Percentiles rank a stretch among this genome's conserved stretches.
phyloP scores from a whole-genome alignment of 2,797 vertebrate species.

The Sebastes umbrosus region DNA sequence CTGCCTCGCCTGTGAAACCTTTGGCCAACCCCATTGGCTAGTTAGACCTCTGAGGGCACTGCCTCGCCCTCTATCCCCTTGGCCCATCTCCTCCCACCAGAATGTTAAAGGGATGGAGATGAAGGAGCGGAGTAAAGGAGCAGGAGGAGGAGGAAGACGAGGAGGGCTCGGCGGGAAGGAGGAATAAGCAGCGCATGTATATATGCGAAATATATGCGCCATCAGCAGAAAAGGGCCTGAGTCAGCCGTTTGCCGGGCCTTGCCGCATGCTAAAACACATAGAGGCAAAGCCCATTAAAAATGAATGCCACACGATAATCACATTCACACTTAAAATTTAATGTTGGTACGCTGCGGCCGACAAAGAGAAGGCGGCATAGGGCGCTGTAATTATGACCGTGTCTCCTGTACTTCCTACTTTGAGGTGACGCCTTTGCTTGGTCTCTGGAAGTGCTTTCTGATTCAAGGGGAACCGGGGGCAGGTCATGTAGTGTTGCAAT shows the following conservation, averaged over 20 bases:
- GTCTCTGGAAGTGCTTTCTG: constrained; percentile 52
- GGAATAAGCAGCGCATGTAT: constrained; percentile 82
- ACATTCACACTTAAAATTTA: constrained; percentile 88
- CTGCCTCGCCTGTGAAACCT: constrained; percentile 38
- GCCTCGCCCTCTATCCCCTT: constrained; percentile 56
- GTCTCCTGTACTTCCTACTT: constrained; percentile 63
- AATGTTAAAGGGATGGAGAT: constrained; percentile 71
- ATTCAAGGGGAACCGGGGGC: constrained; percentile 47
- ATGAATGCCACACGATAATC: constrained; percentile 87
- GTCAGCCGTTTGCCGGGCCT: constrained; percentile 79
- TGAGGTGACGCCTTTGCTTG: constrained; percentile 48
- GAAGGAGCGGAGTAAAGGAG: constrained; percentile 52
- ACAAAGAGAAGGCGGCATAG: constrained; percentile 76
- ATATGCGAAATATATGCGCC: constrained; percentile 82
- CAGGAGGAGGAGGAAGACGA: constrained; percentile 56
- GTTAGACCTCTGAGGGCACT: constrained; percentile 60
- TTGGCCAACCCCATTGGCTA: constrained; percentile 51
- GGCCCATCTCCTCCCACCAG: constrained; percentile 51
- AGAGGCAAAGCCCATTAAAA: constrained; percentile 88
- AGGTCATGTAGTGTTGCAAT: constrained; percentile 60
- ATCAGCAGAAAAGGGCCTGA: constrained; percentile 85
- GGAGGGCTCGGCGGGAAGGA: constrained; percentile 62
- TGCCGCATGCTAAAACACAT: constrained; percentile 87
- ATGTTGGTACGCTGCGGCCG: constrained; percentile 78
- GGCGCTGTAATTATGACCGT: constrained; percentile 70